A percentile compares a stretch with the other conserved stretches of the same genome.
These are phyloP conservation scores for Oncorhynchus clarkii DNA, from an alignment of 2,113 vertebrate genomes.

Conservation along the genomic window DNA sequence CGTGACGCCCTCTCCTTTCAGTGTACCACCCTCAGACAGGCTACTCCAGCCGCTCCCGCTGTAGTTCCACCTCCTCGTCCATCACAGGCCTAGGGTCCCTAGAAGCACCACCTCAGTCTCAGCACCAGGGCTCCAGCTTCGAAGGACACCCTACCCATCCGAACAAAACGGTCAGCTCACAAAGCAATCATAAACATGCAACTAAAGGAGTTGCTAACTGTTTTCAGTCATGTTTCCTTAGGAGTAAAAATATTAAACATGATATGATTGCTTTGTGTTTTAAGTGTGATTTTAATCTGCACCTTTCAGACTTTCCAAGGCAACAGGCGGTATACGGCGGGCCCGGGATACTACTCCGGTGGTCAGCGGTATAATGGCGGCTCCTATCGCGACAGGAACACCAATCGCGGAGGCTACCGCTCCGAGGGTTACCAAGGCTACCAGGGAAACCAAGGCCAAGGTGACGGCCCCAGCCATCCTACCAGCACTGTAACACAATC, in stretches of 20 bases:
- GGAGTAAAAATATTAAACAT: too few relatives aligned
- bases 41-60: slow-evolving; percentile 84
- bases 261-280: too few relatives aligned
- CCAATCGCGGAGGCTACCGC: slow-evolving; percentile 66
- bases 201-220: too few relatives aligned
- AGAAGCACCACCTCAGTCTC: slow-evolving; percentile 48
- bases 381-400: slow-evolving; percentile 67
- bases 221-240: too few relatives aligned
- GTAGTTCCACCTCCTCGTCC: slow-evolving; percentile 76
- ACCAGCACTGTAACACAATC: slow-evolving; percentile 43
- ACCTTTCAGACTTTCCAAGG: slow-evolving; percentile 77
- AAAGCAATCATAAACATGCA: not conserved
- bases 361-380: slow-evolving; percentile 73
- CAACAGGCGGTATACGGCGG: slow-evolving; percentile 58
- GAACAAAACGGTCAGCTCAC: slow-evolving; percentile 77
- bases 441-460: slow-evolving; percentile 7
- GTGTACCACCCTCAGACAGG: slow-evolving; percentile 92
- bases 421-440: slow-evolving; percentile 54
- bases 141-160: slow-evolving; percentile 61
- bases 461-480: slow-evolving; percentile 32
- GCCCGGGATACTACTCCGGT: slow-evolving; percentile 74
- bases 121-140: slow-evolving; percentile 19
- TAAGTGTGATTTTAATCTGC: not conserved
- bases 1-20: slow-evolving; percentile 35
- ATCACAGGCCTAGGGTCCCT: slow-evolving; percentile 54